Conservation (phyloP, 2,113 vertebrate species). For the Thalassarche chlororhynchos region DNA sequence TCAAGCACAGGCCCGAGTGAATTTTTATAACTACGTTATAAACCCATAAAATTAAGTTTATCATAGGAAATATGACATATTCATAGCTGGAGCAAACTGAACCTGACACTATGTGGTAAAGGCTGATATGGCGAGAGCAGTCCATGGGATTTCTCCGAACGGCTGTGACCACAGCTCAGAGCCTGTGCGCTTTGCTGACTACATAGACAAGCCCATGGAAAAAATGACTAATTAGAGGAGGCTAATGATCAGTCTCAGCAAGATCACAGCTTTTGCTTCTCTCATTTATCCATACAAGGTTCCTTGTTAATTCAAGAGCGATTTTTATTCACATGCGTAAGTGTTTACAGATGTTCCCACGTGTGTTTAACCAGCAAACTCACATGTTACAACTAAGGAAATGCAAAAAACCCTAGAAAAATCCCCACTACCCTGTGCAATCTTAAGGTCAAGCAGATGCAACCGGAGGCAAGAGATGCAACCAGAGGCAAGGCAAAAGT, state of each 20-base stretch:
- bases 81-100: not conserved
- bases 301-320: not conserved
- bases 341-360: not conserved
- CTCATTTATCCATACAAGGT: not conserved
- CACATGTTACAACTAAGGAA: not conserved
- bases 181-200: not conserved
- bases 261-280: not conserved
- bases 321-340: not conserved
- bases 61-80: not conserved
- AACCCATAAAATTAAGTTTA: not conserved
- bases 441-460: not conserved
- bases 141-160: not conserved
- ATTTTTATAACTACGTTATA: not conserved
- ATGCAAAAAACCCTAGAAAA: not conserved
- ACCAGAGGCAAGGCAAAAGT: not conserved
- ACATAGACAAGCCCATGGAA: not conserved
- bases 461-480: not conserved
- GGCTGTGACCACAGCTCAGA: not conserved
- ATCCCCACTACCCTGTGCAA: not conserved
- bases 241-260: not conserved
- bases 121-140: not conserved
- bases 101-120: accelerated
- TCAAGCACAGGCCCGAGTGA: not conserved
- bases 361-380: not conserved
- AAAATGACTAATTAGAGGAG: not conserved